phyloP scores from a whole-genome alignment of 2,888 invertebrate species.

The Rhyacophila evoluta region DNA sequence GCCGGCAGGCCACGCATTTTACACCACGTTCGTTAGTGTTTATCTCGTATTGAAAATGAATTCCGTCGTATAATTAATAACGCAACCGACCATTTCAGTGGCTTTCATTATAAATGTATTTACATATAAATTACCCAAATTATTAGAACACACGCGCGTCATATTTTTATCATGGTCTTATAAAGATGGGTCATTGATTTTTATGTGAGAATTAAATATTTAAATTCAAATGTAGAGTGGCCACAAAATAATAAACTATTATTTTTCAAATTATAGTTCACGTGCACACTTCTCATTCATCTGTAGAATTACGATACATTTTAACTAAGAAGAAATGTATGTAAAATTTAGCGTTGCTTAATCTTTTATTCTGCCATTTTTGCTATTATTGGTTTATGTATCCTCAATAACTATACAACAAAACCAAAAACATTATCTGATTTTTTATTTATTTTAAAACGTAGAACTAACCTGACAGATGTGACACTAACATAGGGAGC shows the following conservation, averaged over 20 bases:
- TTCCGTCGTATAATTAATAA: constrained; percentile 36
- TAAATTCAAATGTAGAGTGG: not conserved
- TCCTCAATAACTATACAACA: too few species aligned
- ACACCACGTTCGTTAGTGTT: not conserved
- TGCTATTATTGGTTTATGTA: too few species aligned
- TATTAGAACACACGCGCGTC: constrained; percentile 40
- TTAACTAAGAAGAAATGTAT: too few species aligned
- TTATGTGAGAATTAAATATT: not conserved
- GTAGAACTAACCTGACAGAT: too few species aligned
- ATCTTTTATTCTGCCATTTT: too few species aligned
- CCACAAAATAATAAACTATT: not conserved
- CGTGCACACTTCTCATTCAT: too few species aligned
- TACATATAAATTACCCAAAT: constrained; percentile 52
- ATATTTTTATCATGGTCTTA: constrained; percentile 17
- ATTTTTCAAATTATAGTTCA: too few species aligned
- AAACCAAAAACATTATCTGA: too few species aligned
- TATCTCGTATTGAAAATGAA: constrained; percentile 33
- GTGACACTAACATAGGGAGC: too few species aligned
- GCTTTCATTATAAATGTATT: constrained; percentile 51
- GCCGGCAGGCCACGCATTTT: not conserved
- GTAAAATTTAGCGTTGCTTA: too few species aligned
- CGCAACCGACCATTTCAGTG: constrained; percentile 31
- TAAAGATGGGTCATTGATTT: constrained; percentile 29
- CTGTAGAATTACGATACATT: too few species aligned
- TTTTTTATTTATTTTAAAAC: too few species aligned